Evolutionary conservation across 1,140 invertebrate species (phyloP).

Genomic region (Drosophila lacertosa): DNA sequence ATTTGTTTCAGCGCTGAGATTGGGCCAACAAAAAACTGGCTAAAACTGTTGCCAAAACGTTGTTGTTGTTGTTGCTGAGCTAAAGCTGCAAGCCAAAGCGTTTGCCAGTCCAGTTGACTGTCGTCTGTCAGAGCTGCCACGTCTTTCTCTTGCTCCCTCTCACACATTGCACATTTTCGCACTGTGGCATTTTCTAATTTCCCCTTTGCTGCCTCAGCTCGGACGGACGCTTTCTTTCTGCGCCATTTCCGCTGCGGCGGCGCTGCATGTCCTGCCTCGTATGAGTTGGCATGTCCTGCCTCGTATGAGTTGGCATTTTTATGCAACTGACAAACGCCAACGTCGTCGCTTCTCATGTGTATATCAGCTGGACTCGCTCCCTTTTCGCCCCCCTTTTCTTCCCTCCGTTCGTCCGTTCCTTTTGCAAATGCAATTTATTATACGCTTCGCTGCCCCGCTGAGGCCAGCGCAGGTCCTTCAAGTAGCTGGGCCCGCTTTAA

Average conservation of each 20-base stretch:
- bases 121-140: constrained; percentile 12
- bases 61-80: constrained; percentile 17
- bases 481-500: constrained; percentile 9
- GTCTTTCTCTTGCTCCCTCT: background rate
- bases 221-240: constrained; percentile 58
- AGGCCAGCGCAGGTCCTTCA: constrained; percentile 17
- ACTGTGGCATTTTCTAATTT: constrained; percentile 76
- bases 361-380: constrained; percentile 23
- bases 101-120: constrained; percentile 17
- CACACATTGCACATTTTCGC: constrained; percentile 14
- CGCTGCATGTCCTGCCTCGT: constrained; percentile 51
- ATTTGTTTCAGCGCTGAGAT: constrained; percentile 45
- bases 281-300: constrained; percentile 66
- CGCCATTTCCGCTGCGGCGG: constrained; percentile 76
- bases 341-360: constrained; percentile 56
- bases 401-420: constrained; percentile 4
- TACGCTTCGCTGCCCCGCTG: constrained; percentile 59
- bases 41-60: constrained; percentile 38
- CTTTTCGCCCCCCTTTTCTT: background rate
- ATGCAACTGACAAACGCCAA: constrained; percentile 80
- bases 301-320: constrained; percentile 78
- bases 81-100: constrained; percentile 21
- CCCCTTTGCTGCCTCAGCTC: constrained; percentile 33
- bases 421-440: constrained; percentile 77
- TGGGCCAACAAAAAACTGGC: constrained; percentile 14